These are phyloP conservation scores for Trachymyrmex septentrionalis DNA, from an alignment of 1,140 invertebrate species.

Conservation along the genomic window DNA sequence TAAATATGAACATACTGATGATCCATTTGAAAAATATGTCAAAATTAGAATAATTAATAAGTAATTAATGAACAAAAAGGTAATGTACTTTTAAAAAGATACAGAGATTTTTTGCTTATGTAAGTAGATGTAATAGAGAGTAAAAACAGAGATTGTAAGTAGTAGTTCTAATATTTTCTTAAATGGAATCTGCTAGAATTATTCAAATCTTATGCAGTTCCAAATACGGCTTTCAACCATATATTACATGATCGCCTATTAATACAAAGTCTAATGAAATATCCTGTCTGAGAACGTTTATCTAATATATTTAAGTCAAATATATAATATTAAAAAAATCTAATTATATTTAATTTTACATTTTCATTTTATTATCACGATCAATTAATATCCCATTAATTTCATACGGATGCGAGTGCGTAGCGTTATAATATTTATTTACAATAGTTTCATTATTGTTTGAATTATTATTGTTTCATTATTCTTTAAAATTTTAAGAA, in stretches of 20 bases:
- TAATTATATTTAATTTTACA: conserved; percentile 37
- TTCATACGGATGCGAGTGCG: not conserved
- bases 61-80: not conserved
- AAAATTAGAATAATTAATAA: conserved; percentile 33
- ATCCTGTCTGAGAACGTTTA: conserved; percentile 43
- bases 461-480: not conserved
- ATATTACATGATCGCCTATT: conserved; percentile 45
- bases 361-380: not conserved
- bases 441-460: not conserved
- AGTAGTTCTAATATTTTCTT: conserved; percentile 58
- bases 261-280: conserved; percentile 56
- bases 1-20: not conserved
- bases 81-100: not conserved
- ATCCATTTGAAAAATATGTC: conserved; percentile 5
- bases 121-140: not conserved
- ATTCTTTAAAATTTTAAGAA: not conserved
- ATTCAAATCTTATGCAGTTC: conserved; percentile 54
- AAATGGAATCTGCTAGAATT: conserved; percentile 46
- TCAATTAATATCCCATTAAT: conserved; percentile 37
- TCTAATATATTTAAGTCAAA: conserved; percentile 54
- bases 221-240: conserved; percentile 45
- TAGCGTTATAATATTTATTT: not conserved
- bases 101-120: not conserved
- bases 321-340: conserved; percentile 24
- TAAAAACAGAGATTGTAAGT: conserved; percentile 1